These are phyloP conservation scores for Aquatica leii DNA, from an alignment of 2,888 invertebrate genomes.

Conservation along the genomic window DNA sequence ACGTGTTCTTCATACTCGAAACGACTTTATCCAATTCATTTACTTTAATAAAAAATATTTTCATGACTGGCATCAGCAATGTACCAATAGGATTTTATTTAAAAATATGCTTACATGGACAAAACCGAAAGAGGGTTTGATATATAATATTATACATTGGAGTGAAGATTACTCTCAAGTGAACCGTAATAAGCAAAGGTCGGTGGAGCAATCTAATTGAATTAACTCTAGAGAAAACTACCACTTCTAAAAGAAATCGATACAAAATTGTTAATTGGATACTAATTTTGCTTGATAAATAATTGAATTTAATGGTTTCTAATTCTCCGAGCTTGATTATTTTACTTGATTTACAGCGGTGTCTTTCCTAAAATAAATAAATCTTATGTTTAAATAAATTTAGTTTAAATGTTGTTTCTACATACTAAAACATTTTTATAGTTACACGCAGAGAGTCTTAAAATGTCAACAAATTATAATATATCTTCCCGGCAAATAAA, in stretches of 20 bases:
- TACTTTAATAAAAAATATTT: slow-evolving; percentile 22
- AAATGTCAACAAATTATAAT: slow-evolving; percentile 32
- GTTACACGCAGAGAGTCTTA: background rate
- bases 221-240: slow-evolving; percentile 32
- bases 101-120: slow-evolving; percentile 41
- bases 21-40: background rate
- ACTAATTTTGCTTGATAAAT: slow-evolving; percentile 31
- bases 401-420: no score
- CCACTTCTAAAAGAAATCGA: slow-evolving; percentile 34
- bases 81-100: slow-evolving; percentile 42
- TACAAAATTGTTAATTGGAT: slow-evolving; percentile 37
- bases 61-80: slow-evolving; percentile 15
- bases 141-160: slow-evolving; percentile 48
- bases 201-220: slow-evolving; percentile 32
- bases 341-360: no score
- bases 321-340: background rate
- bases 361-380: no score
- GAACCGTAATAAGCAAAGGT: slow-evolving; percentile 41
- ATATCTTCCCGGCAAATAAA: slow-evolving; percentile 35
- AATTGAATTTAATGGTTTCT: slow-evolving; percentile 18
- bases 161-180: slow-evolving; percentile 41
- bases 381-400: no score
- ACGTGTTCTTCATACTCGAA: no score
- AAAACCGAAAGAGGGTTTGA: slow-evolving; percentile 41
- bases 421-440: background rate